A percentile compares a stretch with the other conserved stretches of the same genome.
These are phyloP conservation scores for Zaprionus davidi DNA, from an alignment of 1,140 invertebrate species.

Conservation along the genomic window DNA sequence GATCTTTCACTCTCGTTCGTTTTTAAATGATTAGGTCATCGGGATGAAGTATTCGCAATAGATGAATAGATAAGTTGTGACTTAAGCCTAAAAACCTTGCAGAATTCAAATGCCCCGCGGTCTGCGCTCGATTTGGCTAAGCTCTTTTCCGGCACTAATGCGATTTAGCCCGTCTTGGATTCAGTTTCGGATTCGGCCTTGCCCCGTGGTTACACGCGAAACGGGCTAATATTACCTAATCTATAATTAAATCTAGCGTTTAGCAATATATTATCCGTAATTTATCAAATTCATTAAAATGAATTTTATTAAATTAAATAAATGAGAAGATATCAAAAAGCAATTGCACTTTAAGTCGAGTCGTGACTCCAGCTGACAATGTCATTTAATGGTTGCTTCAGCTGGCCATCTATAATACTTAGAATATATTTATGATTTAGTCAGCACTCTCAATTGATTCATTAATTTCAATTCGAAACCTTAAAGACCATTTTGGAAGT, in stretches of 20 bases:
- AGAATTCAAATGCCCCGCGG: constrained; percentile 7
- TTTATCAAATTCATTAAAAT: constrained; percentile 22
- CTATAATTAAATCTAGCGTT: constrained; percentile 36
- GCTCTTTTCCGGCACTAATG: constrained; percentile 30
- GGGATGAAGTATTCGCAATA: neutral
- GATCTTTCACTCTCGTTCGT: neutral
- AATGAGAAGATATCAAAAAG: constrained; percentile 1
- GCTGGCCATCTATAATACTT: neutral
- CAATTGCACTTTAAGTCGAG: neutral
- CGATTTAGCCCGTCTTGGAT: constrained; percentile 18
- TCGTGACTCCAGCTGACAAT: constrained; percentile 6
- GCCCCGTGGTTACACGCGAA: constrained; percentile 16
- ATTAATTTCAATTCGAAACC: neutral
- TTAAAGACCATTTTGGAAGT: neutral
- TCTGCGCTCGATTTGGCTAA: constrained; percentile 1
- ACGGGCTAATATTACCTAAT: constrained; percentile 25
- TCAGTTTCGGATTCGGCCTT: constrained; percentile 24
- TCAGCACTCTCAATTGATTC: neutral
- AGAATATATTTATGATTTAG: neutral
- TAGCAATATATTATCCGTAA: constrained; percentile 20
- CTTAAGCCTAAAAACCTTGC: constrained; percentile 15
- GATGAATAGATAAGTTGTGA: neutral
- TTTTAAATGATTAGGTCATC: neutral
- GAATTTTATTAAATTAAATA: constrained; percentile 3
- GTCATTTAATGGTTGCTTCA: neutral